Conservation (phyloP, 2,113 vertebrate genomes). For the Nothobranchius furzeri region DNA sequence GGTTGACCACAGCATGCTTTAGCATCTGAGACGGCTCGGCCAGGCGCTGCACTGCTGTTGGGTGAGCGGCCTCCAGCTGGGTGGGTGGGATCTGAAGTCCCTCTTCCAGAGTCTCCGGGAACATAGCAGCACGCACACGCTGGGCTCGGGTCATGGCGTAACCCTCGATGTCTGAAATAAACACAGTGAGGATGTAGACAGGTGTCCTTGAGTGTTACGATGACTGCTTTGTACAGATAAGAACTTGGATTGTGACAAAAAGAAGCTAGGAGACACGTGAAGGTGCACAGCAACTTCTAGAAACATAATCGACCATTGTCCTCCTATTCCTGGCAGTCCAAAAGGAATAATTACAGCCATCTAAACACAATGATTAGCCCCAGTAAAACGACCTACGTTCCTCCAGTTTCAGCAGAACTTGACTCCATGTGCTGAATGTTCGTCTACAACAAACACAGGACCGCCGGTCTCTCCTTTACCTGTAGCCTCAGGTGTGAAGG, state of each 20-base stretch:
- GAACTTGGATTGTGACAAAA: too few relatives aligned
- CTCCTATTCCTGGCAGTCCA: not conserved
- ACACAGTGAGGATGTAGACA: not conserved
- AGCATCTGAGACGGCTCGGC: slow-evolving; percentile 99
- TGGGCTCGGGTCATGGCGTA: slow-evolving; percentile 99
- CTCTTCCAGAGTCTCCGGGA: slow-evolving; percentile 96
- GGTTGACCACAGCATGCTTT: slow-evolving; percentile 97
- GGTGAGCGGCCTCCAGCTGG: slow-evolving; percentile 93
- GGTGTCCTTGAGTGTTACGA: too few relatives aligned
- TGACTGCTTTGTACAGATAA: too few relatives aligned
- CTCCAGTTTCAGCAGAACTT: too few relatives aligned
- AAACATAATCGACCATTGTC: not conserved
- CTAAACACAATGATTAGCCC: not conserved
- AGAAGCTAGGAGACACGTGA: not conserved
- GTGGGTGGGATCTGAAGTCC: slow-evolving; percentile 95
- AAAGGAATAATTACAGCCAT: not conserved
- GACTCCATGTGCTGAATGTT: not conserved
- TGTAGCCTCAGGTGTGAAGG: slow-evolving; percentile 93
- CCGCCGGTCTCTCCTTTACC: slow-evolving; percentile 73
- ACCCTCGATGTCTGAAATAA: slow-evolving; percentile 89
- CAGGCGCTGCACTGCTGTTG: slow-evolving; percentile 95
- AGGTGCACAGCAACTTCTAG: not conserved
- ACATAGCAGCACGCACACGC: slow-evolving; percentile 97
- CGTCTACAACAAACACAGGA: too few relatives aligned
- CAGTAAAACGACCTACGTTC: too few relatives aligned